Percentiles rank a stretch among this genome's conserved stretches.
Evolutionary conservation across 2,888 invertebrate genomes (phyloP).

Genomic region (Hemithea aestivaria): DNA sequence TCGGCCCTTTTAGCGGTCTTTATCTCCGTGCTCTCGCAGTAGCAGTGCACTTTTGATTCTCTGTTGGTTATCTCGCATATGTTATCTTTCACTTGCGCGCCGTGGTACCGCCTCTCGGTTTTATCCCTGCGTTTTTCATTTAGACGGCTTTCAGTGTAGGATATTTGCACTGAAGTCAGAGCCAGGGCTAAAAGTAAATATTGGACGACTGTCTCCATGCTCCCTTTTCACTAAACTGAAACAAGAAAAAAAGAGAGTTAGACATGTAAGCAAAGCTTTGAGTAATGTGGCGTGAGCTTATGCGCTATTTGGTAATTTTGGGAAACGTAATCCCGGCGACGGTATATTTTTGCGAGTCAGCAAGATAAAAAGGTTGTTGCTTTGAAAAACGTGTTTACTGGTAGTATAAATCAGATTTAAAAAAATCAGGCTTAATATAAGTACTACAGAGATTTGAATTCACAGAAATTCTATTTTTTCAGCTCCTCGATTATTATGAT

Average conservation of each 20-base stretch:
- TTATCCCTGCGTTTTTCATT: constrained; percentile 77
- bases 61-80: constrained; percentile 78
- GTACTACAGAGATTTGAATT: too few species aligned
- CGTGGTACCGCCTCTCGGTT: constrained; percentile 65
- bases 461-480: too few species aligned
- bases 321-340: too few species aligned
- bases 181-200: constrained; percentile 74
- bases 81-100: constrained; percentile 68
- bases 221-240: constrained; percentile 56
- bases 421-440: too few species aligned
- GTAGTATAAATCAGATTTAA: too few species aligned
- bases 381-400: too few species aligned
- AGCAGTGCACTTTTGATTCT: constrained; percentile 82
- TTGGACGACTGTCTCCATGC: constrained; percentile 70
- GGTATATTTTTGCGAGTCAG: too few species aligned
- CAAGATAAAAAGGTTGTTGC: too few species aligned
- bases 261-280: constrained; percentile 21
- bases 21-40: constrained; percentile 80
- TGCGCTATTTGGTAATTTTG: not conserved
- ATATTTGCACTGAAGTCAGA: constrained; percentile 75
- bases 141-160: constrained; percentile 72
- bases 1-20: constrained; percentile 83
- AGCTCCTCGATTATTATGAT: too few species aligned
- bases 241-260: constrained; percentile 56
- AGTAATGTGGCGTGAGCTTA: not conserved